A percentile compares a stretch with the other conserved stretches of the same genome.
These are phyloP conservation scores for Hydractinia symbiolongicarpus DNA, from an alignment of 30 jellyfish, hydroid and myxozoan species.

Conservation along the genomic window DNA sequence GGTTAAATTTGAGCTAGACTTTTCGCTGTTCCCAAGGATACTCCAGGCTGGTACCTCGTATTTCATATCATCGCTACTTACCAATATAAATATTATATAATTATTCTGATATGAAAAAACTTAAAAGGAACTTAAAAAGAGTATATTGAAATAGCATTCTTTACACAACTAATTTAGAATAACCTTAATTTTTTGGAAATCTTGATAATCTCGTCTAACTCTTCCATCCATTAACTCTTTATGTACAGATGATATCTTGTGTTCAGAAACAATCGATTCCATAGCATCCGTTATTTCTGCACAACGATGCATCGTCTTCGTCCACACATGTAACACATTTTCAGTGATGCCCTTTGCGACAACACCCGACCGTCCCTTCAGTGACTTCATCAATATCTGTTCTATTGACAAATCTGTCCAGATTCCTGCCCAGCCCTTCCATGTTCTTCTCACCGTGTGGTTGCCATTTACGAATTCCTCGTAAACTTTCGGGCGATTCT, in stretches of 20 bases:
- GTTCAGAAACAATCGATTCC: constrained; percentile 8
- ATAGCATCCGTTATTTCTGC: constrained; percentile 15
- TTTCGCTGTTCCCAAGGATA: no score
- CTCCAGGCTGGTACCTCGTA: no score
- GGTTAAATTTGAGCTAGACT: no score
- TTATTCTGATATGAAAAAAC: no score
- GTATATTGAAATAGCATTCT: background rate
- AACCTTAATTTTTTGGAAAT: constrained; percentile 15
- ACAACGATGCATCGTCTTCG: constrained; percentile 18
- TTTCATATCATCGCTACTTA: no score
- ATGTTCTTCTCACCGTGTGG: constrained; percentile 16
- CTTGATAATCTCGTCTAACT: background rate
- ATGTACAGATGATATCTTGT: background rate
- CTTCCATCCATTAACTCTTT: constrained; percentile 8
- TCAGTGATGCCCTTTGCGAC: constrained; percentile 13
- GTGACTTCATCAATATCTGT: constrained; percentile 3
- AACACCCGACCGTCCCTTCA: constrained; percentile 14
- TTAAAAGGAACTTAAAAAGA: no score
- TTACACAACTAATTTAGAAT: background rate
- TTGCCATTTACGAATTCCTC: background rate
- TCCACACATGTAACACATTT: background rate
- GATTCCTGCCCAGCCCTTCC: constrained; percentile 6
- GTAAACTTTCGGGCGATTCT: background rate
- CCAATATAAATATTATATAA: no score
- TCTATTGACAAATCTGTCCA: constrained; percentile 18